Conservation (phyloP, 2,113 vertebrate species). For the Ammodytes marinus region DNA sequence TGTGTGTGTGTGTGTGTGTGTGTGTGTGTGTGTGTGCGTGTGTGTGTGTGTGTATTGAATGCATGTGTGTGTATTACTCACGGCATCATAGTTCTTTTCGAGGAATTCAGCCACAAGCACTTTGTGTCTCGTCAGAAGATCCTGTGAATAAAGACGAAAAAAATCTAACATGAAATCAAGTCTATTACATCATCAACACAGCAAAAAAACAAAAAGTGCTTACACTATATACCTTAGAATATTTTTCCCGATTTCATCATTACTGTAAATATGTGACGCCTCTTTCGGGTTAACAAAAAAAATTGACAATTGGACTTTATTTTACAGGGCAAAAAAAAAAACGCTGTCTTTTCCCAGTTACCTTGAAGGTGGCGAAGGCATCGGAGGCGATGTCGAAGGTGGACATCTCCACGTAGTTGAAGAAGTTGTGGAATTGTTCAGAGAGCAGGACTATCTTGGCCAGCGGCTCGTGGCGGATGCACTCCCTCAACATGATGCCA, state of each 20-base stretch:
- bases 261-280: no score
- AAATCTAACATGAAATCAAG: neutral
- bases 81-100: slow-evolving; percentile 94
- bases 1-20: neutral
- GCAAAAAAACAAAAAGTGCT: no score
- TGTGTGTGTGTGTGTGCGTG: neutral
- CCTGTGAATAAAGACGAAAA: slow-evolving; percentile 80
- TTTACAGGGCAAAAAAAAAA: no score
- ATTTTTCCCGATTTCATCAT: no score
- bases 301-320: no score
- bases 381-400: slow-evolving; percentile 99
- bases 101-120: slow-evolving; percentile 93
- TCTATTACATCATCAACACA: neutral
- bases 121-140: slow-evolving; percentile 97
- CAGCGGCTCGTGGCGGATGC: slow-evolving; percentile 95
- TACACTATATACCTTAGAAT: no score
- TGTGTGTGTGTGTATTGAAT: neutral
- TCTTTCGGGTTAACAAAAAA: no score
- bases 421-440: slow-evolving; percentile 92
- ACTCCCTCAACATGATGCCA: slow-evolving; percentile 98
- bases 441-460: slow-evolving; percentile 94
- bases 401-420: slow-evolving; percentile 97
- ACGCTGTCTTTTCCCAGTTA: slow-evolving; percentile 54
- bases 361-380: slow-evolving; percentile 99
- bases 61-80: slow-evolving; percentile 81